These are phyloP conservation scores for Axea sp. DNA, from an alignment of 2,888 invertebrate species.

Conservation along the genomic window DNA sequence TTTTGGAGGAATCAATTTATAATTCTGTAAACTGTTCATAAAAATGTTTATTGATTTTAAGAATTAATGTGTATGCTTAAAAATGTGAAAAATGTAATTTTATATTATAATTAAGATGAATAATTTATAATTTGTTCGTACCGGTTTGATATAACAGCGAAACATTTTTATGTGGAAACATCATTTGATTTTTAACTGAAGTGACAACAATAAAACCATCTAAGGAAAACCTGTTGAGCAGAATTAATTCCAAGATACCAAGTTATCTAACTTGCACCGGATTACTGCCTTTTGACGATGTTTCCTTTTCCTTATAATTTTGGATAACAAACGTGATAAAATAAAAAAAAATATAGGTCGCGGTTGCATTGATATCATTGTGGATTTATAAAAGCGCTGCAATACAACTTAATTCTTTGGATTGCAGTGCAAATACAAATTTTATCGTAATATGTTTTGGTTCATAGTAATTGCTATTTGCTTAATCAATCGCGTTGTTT, in stretches of 20 bases:
- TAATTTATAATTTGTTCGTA: too few species aligned
- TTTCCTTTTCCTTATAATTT: constrained; percentile 52
- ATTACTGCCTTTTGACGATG: constrained; percentile 12
- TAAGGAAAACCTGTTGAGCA: constrained; percentile 14
- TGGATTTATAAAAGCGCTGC: constrained; percentile 39
- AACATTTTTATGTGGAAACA: not conserved
- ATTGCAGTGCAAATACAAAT: not conserved
- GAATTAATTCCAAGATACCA: constrained; percentile 38
- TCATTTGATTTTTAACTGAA: constrained; percentile 5
- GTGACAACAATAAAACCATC: constrained; percentile 2
- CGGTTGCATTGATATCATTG: constrained; percentile 43
- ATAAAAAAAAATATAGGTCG: constrained; percentile 40
- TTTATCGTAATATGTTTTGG: too few species aligned
- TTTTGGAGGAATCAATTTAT: not conserved
- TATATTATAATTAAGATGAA: not conserved
- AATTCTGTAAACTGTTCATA: constrained; percentile 16
- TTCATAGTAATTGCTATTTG: too few species aligned
- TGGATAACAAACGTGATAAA: constrained; percentile 52
- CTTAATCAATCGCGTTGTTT: not conserved
- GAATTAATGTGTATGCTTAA: not conserved
- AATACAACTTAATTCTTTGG: constrained; percentile 15
- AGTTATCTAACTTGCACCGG: constrained; percentile 38
- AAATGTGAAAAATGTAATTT: not conserved
- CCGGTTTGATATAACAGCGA: too few species aligned
- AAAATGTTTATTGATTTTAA: not conserved